These are phyloP conservation scores for Anastrepha obliqua DNA, from an alignment of 1,140 invertebrate genomes.

Conservation along the genomic window DNA sequence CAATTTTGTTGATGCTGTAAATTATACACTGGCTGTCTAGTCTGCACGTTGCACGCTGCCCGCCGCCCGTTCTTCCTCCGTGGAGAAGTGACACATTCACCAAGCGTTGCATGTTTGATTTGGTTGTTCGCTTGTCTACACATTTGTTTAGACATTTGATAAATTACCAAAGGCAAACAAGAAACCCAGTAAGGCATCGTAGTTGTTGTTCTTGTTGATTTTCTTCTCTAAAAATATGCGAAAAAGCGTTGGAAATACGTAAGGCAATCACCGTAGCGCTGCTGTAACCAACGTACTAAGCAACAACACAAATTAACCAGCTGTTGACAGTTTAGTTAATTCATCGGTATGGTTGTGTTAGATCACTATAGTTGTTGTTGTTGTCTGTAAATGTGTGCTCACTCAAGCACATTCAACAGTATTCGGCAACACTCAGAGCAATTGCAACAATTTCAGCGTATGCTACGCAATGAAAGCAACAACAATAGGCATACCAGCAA, in stretches of 20 bases:
- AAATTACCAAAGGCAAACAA: slow-evolving; percentile 38
- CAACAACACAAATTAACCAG: slow-evolving; percentile 42
- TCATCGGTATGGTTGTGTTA: background rate
- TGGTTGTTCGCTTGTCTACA: slow-evolving; percentile 18
- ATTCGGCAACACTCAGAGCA: background rate
- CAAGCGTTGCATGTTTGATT: slow-evolving; percentile 2
- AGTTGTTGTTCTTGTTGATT: background rate
- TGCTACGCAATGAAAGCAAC: slow-evolving; percentile 7
- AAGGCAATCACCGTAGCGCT: background rate
- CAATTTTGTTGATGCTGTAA: background rate
- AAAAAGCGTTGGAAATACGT: background rate
- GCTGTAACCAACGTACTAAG: background rate
- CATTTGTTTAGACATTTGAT: slow-evolving; percentile 38
- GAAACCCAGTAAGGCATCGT: background rate
- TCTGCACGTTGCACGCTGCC: background rate
- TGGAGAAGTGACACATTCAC: background rate
- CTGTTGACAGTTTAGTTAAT: slow-evolving; percentile 47
- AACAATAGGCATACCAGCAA: background rate
- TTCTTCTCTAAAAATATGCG: background rate
- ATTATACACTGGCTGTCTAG: background rate
- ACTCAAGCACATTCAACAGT: background rate
- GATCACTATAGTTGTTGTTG: background rate
- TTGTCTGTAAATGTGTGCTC: slow-evolving; percentile 1
- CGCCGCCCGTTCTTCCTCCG: background rate
- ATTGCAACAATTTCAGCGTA: background rate